Evolutionary conservation across 2,797 vertebrate genomes (phyloP), one percentile per base, ranked within the genome.

Genomic region (Sebastes aleutianus): DNA sequence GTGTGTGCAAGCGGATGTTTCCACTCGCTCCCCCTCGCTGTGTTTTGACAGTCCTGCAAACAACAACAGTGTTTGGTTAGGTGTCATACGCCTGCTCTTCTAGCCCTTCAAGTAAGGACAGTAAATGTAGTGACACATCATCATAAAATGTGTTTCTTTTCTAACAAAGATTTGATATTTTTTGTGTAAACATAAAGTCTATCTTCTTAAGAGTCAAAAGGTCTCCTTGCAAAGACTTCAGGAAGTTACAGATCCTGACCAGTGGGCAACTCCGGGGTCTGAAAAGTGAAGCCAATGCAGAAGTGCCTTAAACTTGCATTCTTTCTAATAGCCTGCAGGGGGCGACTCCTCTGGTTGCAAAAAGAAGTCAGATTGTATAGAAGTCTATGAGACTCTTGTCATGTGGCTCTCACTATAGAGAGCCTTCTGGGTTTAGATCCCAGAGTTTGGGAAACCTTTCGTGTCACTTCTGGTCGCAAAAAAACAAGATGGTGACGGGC

Each of bases 1-100:
- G 62, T 68, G 78, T 82, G 74, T 57, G 24, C 70, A 5, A 78
- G 76, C 50, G 20, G 79, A 77, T 18, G 5, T 75, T 87, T 86
- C 72, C 68, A 32, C 79, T 88, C 54, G 3, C 43, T 78, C 80
- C 53, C 70, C 53, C 75, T 80, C 20, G 1, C n/a, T 58, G 2
- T 79, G 73, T 83, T 83, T 76, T 82, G 71, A 89, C 84, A 83
- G 50, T 53, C 74, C 58, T 77, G 70, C 70, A 90, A 89, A 86
- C 84, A 87, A 75, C 70, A 73, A 6, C 6, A 43, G 56, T 59
- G 82, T 84, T 85, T 87, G 54, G 63, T 68, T 76, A 70, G 70
- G 36, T 77, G 27, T 64, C 57, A 22, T 61, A 22, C 3, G 29
- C 20, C 79, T 50, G 57, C 43, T 82, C 47, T 56, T 68, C 29